Evolutionary conservation across 2,113 vertebrate species (phyloP).

Genomic region (Varanus komodoensis): DNA sequence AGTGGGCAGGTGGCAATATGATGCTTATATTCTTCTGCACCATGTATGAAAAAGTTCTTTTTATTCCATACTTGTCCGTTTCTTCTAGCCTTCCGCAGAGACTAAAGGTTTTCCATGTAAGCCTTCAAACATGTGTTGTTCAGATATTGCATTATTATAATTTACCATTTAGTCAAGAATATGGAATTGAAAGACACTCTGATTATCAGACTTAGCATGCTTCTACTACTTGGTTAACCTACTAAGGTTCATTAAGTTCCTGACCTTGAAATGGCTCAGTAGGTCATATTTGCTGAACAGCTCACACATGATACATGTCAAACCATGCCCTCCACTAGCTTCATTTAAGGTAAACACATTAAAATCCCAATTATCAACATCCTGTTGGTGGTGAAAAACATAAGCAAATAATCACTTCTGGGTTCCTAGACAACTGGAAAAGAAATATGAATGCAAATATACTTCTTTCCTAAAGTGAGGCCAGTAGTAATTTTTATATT

Average conservation of each 20-base stretch:
- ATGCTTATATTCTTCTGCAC: not conserved
- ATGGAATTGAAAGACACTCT: not conserved
- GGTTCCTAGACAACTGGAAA: not conserved
- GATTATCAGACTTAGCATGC: constrained; percentile 9
- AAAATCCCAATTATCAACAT: constrained; percentile 92
- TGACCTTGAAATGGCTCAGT: constrained; percentile 91
- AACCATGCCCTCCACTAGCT: constrained; percentile 86
- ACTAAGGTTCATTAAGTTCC: constrained; percentile 42
- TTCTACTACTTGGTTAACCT: not conserved
- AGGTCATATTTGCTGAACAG: constrained; percentile 93
- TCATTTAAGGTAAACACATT: constrained; percentile 89
- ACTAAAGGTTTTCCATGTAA: not conserved
- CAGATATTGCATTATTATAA: not conserved
- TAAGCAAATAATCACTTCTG: not conserved
- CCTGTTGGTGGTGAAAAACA: constrained; percentile 70
- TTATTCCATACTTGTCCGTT: not conserved
- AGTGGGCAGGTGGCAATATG: not conserved
- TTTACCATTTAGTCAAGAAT: not conserved
- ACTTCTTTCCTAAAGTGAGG: not conserved
- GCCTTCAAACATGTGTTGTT: not conserved
- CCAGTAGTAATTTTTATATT: not conserved
- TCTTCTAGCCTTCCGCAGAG: not conserved
- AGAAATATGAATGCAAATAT: not conserved
- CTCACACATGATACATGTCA: constrained; percentile 92
- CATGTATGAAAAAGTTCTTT: not conserved